Evolutionary conservation across 2,113 vertebrate genomes (phyloP).

Genomic region (Pteruthius melanotis): DNA sequence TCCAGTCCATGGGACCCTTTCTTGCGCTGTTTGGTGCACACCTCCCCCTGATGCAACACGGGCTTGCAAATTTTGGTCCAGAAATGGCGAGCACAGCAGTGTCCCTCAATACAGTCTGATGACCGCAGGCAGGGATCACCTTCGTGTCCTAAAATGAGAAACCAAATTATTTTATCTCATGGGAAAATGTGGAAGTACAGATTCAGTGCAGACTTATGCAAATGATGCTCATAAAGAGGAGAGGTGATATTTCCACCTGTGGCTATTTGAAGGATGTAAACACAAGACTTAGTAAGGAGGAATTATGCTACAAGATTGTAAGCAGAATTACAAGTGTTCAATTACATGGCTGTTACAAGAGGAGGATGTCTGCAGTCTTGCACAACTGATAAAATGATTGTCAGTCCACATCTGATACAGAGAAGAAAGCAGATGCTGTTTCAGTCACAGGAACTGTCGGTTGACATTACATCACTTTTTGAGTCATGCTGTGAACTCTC

Average conservation of each 20-base stretch:
- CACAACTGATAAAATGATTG: neutral
- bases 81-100: conserved; percentile 95
- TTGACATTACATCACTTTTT: neutral
- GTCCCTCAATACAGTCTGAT: conserved; percentile 88
- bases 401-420: neutral
- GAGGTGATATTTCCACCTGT: neutral
- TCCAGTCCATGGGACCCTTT: conserved; percentile 92
- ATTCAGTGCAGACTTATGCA: neutral
- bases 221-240: neutral
- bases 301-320: neutral
- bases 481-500: neutral
- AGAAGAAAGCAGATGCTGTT: neutral
- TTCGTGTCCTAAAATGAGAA: conserved; percentile 82
- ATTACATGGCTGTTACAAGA: neutral
- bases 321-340: neutral
- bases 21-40: conserved; percentile 92
- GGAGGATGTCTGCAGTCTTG: neutral
- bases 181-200: neutral
- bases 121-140: conserved; percentile 90
- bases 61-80: conserved; percentile 99
- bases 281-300: neutral
- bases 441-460: neutral
- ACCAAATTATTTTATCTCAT: neutral
- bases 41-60: conserved; percentile 89
- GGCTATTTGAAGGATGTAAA: neutral